Percentiles rank a stretch among this genome's conserved stretches.
Conservation (phyloP, 2,797 vertebrate species). For the Garrulus glandarius region DNA sequence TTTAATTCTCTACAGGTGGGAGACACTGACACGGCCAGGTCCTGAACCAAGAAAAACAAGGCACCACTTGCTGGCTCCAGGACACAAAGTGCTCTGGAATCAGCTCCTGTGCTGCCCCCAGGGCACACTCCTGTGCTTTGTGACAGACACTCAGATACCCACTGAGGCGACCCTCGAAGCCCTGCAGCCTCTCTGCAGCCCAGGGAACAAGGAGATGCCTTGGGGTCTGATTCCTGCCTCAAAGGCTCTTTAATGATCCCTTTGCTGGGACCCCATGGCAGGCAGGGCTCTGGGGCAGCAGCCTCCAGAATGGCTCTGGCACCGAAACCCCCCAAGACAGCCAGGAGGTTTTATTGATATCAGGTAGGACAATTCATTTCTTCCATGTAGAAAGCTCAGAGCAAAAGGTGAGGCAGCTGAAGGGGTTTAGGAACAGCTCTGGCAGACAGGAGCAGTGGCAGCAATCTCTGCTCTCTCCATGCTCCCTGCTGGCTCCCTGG, state of each 20-base stretch:
- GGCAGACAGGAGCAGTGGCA: not conserved
- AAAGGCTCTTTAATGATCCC: not conserved
- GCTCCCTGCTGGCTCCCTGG: not conserved
- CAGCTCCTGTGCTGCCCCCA: not conserved
- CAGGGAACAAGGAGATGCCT: not conserved
- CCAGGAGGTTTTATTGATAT: not conserved
- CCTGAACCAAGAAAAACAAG: not conserved
- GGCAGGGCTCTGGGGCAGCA: not conserved
- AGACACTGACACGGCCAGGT: not conserved
- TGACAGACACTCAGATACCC: not conserved
- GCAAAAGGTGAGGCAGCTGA: not conserved
- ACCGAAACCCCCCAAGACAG: not conserved
- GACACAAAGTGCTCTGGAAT: not conserved
- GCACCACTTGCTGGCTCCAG: not conserved
- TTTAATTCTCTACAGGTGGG: not conserved
- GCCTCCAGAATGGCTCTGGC: not conserved
- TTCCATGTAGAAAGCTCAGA: not conserved
- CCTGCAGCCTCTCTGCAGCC: not conserved
- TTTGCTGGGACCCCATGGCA: not conserved
- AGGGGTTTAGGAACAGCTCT: not conserved
- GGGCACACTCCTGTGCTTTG: not conserved
- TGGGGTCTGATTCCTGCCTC: not conserved
- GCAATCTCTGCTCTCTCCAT: not conserved
- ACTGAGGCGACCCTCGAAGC: not conserved
- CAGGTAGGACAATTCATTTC: not conserved